Percentiles rank a stretch among this genome's conserved stretches.
Conservation (phyloP, 2,113 vertebrate species). For the Blennius ocellaris region DNA sequence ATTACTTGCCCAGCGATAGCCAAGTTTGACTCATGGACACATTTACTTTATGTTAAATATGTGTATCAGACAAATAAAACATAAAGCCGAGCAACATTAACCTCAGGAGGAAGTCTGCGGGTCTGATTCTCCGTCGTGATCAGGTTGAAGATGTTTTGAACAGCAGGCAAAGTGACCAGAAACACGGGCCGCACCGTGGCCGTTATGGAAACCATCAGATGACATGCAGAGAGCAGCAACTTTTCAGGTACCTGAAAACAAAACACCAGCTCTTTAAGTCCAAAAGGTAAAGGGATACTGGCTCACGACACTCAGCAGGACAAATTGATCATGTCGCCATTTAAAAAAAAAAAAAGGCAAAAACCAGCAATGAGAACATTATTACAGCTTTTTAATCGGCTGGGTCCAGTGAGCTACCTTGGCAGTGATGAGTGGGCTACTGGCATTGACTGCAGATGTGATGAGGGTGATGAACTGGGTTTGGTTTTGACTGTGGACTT, state of each 20-base stretch:
- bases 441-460: slow-evolving; percentile 92
- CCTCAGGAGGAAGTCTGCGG: slow-evolving; percentile 91
- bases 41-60: background rate
- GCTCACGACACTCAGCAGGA: background rate
- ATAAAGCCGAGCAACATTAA: slow-evolving; percentile 47
- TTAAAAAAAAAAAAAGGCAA: background rate
- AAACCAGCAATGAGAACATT: background rate
- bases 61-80: background rate
- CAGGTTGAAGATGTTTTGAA: slow-evolving; percentile 95
- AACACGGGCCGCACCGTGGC: slow-evolving; percentile 96
- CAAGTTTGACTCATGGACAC: too few relatives aligned
- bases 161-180: slow-evolving; percentile 90
- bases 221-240: slow-evolving; percentile 92
- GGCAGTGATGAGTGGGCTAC: slow-evolving; percentile 92
- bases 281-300: background rate
- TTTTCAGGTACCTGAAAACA: slow-evolving; percentile 94
- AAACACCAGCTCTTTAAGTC: background rate
- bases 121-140: slow-evolving; percentile 91
- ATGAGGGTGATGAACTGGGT: slow-evolving; percentile 93
- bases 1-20: too few relatives aligned
- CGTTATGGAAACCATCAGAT: slow-evolving; percentile 94
- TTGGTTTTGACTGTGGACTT: slow-evolving; percentile 92
- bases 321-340: background rate
- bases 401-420: slow-evolving; percentile 85
- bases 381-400: background rate